Evolutionary conservation across 2,113 vertebrate genomes (phyloP).

Genomic region (Madoqua kirkii): DNA sequence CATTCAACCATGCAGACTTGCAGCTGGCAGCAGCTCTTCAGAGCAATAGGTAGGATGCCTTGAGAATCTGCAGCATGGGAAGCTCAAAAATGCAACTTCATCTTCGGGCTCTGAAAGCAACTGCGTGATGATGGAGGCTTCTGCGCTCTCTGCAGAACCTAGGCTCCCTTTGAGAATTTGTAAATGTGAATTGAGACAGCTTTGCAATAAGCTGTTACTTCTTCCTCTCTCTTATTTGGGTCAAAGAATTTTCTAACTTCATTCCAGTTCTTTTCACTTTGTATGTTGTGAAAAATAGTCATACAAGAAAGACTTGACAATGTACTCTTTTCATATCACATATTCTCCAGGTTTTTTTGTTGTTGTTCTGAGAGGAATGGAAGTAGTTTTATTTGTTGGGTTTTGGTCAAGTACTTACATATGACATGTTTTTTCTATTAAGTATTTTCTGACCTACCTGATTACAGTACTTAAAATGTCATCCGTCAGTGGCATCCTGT

Average conservation of each 20-base stretch:
- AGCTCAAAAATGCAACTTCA: neutral
- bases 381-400: conserved; percentile 30
- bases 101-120: neutral
- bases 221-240: neutral
- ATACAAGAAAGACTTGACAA: neutral
- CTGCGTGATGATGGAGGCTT: neutral
- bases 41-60: neutral
- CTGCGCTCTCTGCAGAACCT: neutral
- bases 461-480: neutral
- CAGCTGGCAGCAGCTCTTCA: neutral
- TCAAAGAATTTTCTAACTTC: conserved; percentile 5
- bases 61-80: neutral
- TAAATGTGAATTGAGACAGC: neutral
- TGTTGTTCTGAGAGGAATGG: neutral
- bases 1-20: neutral
- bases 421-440: neutral
- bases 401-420: conserved; percentile 8
- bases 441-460: conserved; percentile 6
- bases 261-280: conserved; percentile 1
- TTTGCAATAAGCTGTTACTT: neutral
- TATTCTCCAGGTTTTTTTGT: neutral
- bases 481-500: neutral
- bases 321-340: neutral
- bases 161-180: neutral
- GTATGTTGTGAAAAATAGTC: neutral